These are phyloP conservation scores for Lasioglossum albipes DNA, from an alignment of 1,140 invertebrate species.

Conservation along the genomic window DNA sequence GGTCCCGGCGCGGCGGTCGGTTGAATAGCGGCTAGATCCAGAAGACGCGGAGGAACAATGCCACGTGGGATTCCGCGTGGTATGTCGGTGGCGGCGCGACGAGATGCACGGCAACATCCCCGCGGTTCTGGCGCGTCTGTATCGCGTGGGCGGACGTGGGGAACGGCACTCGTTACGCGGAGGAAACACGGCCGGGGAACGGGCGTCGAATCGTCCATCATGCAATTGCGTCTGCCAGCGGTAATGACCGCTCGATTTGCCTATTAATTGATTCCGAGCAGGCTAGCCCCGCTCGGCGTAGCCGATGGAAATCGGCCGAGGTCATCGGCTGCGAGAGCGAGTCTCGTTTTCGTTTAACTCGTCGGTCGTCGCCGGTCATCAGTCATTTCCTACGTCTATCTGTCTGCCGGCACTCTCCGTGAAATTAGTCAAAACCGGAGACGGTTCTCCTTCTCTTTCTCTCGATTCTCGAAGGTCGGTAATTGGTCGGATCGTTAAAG, in stretches of 20 bases:
- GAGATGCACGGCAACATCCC: slow-evolving; percentile 20
- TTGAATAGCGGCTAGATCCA: slow-evolving; percentile 29
- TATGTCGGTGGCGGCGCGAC: slow-evolving; percentile 2
- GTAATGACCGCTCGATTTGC: slow-evolving; percentile 64
- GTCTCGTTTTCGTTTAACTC: background rate
- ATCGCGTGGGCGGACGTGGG: slow-evolving; percentile 53
- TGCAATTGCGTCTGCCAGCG: slow-evolving; percentile 53
- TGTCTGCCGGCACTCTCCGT: background rate
- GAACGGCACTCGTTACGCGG: slow-evolving; percentile 52
- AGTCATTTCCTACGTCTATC: slow-evolving; percentile 20
- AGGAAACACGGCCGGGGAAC: slow-evolving; percentile 32
- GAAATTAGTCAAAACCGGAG: background rate
- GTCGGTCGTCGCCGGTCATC: slow-evolving; percentile 50
- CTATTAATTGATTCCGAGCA: slow-evolving; percentile 65
- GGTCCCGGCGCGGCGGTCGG: background rate
- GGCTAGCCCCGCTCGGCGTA: background rate
- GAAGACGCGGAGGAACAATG: slow-evolving; percentile 37
- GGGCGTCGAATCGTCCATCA: slow-evolving; percentile 48
- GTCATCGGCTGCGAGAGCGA: slow-evolving; percentile 24
- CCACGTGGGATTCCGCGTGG: slow-evolving; percentile 35
- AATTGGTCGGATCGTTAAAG: slow-evolving; percentile 25
- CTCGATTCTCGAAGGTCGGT: background rate
- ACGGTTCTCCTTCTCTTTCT: no score
- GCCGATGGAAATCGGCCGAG: slow-evolving; percentile 29
- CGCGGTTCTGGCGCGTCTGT: slow-evolving; percentile 7